Conservation (phyloP, 2,113 vertebrate genomes). For the Raja brachyura region DNA sequence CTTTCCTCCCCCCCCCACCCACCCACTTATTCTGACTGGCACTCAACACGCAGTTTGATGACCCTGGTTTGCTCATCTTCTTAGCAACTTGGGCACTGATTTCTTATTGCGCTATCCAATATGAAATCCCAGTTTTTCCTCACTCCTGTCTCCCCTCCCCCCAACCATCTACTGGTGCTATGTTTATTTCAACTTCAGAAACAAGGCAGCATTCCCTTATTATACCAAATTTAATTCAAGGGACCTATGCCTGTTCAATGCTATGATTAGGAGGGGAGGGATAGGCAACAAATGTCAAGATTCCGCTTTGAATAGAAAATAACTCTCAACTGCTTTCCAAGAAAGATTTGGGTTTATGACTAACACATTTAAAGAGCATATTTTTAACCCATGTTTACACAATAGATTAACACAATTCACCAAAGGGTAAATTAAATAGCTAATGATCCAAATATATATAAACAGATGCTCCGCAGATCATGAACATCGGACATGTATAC, state of each 20-base stretch:
- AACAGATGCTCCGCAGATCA: not conserved
- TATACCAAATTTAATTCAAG: not conserved
- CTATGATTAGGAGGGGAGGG: not conserved
- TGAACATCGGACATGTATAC: too few species aligned
- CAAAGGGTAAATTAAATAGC: not conserved
- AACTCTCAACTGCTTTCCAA: not conserved
- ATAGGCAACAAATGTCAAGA: not conserved
- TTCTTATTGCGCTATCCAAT: not conserved
- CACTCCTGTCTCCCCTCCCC: too few species aligned
- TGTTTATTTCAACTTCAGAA: too few species aligned
- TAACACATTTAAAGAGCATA: too few species aligned
- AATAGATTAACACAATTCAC: not conserved
- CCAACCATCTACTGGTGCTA: too few species aligned
- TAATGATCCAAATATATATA: not conserved
- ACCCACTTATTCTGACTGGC: not conserved
- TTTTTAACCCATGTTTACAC: too few species aligned
- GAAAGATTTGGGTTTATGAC: not conserved
- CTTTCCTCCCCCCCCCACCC: too few species aligned
- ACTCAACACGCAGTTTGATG: not conserved
- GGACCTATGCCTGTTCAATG: not conserved
- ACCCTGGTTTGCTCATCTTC: not conserved
- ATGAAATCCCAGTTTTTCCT: not conserved
- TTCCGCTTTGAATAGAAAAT: not conserved
- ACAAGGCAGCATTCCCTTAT: too few species aligned
- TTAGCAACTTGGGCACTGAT: not conserved